A percentile compares a stretch with the other conserved stretches of the same genome.
Conservation (phyloP, 2,113 vertebrate species). For the Rhinopomastus cyanomelas region DNA sequence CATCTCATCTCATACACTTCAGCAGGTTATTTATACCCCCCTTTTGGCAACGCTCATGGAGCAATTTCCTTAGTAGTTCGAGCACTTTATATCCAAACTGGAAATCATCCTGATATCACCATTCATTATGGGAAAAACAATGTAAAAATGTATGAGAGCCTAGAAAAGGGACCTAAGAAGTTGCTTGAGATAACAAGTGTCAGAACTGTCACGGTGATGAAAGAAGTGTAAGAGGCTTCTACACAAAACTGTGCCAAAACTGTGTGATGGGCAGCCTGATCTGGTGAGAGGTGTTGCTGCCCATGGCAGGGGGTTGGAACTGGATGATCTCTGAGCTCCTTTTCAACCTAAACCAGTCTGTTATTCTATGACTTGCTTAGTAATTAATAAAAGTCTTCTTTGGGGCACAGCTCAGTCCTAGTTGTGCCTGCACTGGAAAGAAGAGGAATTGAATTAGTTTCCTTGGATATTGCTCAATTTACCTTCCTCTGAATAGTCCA, state of each 20-base stretch:
- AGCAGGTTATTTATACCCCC: background rate
- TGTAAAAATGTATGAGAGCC: background rate
- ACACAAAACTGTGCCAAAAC: background rate
- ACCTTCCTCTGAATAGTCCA: background rate
- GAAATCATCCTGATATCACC: background rate
- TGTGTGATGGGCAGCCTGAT: no score
- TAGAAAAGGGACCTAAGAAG: background rate
- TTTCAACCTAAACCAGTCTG: no score
- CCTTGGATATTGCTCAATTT: background rate
- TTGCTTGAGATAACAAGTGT: background rate
- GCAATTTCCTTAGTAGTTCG: constrained; percentile 13
- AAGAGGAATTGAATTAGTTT: background rate
- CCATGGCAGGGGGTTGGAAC: no score
- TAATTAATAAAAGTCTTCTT: background rate
- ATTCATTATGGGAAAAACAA: background rate
- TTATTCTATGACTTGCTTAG: background rate
- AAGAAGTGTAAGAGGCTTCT: background rate
- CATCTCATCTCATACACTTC: background rate
- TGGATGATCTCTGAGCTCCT: no score
- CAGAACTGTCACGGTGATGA: background rate
- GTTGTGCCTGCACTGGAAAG: background rate
- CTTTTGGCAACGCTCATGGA: background rate
- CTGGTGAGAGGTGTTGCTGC: no score
- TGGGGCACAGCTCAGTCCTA: background rate
- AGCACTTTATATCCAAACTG: background rate